These are phyloP conservation scores for Carabus problematicus DNA, from an alignment of 2,888 invertebrate genomes.

Conservation along the genomic window DNA sequence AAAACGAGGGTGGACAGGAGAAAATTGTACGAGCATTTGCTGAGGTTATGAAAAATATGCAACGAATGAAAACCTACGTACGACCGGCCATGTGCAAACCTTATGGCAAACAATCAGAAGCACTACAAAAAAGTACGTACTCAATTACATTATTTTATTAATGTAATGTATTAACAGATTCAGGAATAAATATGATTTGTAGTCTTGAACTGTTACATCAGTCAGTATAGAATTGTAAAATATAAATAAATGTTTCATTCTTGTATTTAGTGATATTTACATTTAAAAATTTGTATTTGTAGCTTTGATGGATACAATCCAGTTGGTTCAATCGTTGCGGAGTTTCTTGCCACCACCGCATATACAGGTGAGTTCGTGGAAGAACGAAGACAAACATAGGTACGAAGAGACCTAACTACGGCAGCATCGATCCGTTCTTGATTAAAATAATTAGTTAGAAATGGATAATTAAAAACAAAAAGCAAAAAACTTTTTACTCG, in stretches of 20 bases:
- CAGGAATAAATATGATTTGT: background rate
- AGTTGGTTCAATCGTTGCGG: slow-evolving; percentile 82
- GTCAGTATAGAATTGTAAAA: too few species aligned
- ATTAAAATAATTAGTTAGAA: slow-evolving; percentile 13
- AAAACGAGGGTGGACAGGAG: slow-evolving; percentile 73
- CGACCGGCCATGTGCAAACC: slow-evolving; percentile 91
- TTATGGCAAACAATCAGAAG: slow-evolving; percentile 88
- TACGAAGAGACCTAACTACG: slow-evolving; percentile 56
- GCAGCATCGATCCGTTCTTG: slow-evolving; percentile 4
- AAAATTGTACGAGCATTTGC: slow-evolving; percentile 85
- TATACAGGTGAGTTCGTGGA: slow-evolving; percentile 89
- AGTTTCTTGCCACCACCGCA: slow-evolving; percentile 87
- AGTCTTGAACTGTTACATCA: slow-evolving; percentile 37
- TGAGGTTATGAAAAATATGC: slow-evolving; percentile 87
- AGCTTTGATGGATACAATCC: slow-evolving; percentile 87
- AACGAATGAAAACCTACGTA: slow-evolving; percentile 87
- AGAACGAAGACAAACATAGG: slow-evolving; percentile 80
- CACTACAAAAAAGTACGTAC: slow-evolving; percentile 81
- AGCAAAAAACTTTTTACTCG: slow-evolving; percentile 22
- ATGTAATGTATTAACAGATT: background rate
- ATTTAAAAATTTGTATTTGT: slow-evolving; percentile 44
- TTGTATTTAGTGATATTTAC: too few species aligned
- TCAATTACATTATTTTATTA: background rate
- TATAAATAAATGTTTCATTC: too few species aligned
- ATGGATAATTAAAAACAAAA: slow-evolving; percentile 1